Base-by-base conservation (phyloP, 2,888 invertebrate species). In the Pheosia tremula region DNA sequence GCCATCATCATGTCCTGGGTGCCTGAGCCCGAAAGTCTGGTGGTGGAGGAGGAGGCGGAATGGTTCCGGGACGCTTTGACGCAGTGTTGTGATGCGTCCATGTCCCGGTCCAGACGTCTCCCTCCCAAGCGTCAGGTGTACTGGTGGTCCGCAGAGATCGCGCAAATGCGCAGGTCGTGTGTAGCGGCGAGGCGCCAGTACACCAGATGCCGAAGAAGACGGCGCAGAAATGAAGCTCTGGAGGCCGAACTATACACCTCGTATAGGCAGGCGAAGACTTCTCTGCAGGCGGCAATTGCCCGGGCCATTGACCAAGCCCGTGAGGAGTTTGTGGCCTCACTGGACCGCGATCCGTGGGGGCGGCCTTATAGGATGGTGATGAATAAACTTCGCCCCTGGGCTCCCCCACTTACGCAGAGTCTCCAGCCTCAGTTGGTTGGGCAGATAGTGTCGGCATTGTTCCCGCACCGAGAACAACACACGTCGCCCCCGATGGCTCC, bases 111-210 rank as follows among this genome's bases (percentile, higher is more conserved):
- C 4, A 24, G 37, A 5, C 4, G 5, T 8, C 37, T 4, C 10
- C 45, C 49, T 3, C 49, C 41, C 11, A 55, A 38, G 43, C 54
- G 58, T 4, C 41, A 7, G 36, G 61, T 61, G 4, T 61, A 61
- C 50, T 61, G 61, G 61, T 61, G 61, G 61, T 41, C 57, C 3
- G 49, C n/a, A 1, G 60, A 63, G 13, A 13, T 63, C 8, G 56
- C 58, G 10, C 13, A 45, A 3, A 13, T 63, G 38, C 60, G 63
- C 10, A 36, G n/a, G 1, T 39, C 56, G 4, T 58, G 60, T 13
- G 38, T 56, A 0, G 58, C 24, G 11, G 53, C 41, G 38, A 45
- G 55, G 9, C 49, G 63, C 24, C 39, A 24, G 47, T 59, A 41
- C 43, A 57, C 57, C 2, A 5, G 59, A 1, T 10, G 38, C 5